Evolutionary conservation across 2,113 vertebrate genomes (phyloP).

Genomic region (Orthonyx spaldingii): DNA sequence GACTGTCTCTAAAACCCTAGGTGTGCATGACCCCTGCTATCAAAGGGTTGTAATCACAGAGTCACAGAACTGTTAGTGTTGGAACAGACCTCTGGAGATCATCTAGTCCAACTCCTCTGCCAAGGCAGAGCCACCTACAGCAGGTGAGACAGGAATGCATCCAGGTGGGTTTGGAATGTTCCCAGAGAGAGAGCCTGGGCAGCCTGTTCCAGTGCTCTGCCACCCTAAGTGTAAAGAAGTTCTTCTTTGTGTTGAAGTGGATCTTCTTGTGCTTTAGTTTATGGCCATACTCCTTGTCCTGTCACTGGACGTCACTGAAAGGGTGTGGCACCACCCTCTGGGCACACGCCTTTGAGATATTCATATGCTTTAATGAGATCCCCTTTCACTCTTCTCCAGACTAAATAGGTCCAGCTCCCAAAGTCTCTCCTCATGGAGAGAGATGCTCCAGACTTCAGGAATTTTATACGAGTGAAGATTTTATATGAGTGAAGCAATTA

Average conservation of each 20-base stretch:
- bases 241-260: neutral
- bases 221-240: neutral
- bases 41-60: neutral
- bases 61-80: neutral
- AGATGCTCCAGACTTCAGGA: neutral
- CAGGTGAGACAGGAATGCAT: neutral
- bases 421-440: neutral
- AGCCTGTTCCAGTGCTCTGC: neutral
- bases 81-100: neutral
- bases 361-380: neutral
- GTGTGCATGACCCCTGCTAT: neutral
- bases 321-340: neutral
- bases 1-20: neutral
- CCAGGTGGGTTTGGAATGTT: neutral
- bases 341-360: neutral
- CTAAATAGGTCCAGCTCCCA: neutral
- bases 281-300: neutral
- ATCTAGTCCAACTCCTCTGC: neutral
- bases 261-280: neutral
- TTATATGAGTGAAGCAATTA: neutral
- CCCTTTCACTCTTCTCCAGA: neutral
- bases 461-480: neutral
- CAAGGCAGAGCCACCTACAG: neutral
- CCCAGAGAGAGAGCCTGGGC: neutral
- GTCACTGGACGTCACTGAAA: neutral